Evolutionary conservation across 2,113 vertebrate species (phyloP).

Genomic region (Delphinapterus leucas): DNA sequence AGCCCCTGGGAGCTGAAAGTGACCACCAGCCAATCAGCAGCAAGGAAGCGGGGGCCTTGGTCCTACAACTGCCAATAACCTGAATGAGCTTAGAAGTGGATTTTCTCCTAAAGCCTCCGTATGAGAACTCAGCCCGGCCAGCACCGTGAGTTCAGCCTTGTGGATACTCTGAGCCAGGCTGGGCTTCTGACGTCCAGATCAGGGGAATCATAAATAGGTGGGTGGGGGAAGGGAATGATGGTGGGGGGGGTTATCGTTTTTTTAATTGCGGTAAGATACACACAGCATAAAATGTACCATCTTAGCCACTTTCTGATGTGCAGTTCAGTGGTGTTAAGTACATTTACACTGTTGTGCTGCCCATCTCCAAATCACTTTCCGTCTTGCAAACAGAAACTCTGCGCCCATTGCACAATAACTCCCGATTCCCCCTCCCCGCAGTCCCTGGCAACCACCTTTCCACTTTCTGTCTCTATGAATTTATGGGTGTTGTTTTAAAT

Average conservation of each 20-base stretch:
- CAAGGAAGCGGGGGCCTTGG: neutral
- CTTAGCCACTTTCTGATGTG: neutral
- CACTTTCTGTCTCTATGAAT: neutral
- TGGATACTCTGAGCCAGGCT: neutral
- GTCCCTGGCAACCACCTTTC: neutral
- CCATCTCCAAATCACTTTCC: neutral
- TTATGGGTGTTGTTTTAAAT: neutral
- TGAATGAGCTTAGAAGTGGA: neutral
- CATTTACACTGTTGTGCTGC: accelerated
- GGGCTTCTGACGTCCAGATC: neutral
- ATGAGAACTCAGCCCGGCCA: neutral
- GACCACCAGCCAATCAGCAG: neutral
- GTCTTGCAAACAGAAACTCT: neutral
- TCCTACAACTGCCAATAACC: neutral
- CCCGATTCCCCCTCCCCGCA: accelerated
- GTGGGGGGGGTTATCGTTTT: neutral
- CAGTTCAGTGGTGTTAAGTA: neutral
- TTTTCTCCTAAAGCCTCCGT: neutral
- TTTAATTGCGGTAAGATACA: neutral
- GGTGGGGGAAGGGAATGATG: no score
- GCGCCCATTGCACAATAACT: neutral
- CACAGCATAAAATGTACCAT: neutral
- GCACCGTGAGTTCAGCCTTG: neutral
- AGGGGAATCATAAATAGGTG: neutral
- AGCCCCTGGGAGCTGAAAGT: neutral